Evolutionary conservation across 2,888 invertebrate genomes (phyloP).

Genomic region (Pachymerium ferrugineum): DNA sequence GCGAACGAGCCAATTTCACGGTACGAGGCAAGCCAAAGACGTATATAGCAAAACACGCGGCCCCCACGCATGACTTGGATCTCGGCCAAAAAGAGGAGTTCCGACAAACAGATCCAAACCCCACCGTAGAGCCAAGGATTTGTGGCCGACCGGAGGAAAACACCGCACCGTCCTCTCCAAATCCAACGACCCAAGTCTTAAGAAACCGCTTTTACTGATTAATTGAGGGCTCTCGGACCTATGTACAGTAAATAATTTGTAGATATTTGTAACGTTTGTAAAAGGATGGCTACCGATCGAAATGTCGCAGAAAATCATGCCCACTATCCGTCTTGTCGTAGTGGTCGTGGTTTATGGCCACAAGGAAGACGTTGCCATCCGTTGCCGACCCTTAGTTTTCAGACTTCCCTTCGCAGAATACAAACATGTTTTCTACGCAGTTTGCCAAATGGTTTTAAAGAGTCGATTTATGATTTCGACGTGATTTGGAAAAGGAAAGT

Average conservation of each 20-base stretch:
- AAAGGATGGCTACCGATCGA: not conserved
- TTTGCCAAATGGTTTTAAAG: slow-evolving; percentile 21
- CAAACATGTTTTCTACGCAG: slow-evolving; percentile 21
- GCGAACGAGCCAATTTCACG: not conserved
- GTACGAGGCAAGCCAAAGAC: not conserved
- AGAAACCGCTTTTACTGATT: not conserved
- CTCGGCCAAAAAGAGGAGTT: not conserved
- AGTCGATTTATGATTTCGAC: slow-evolving; percentile 9
- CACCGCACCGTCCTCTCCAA: slow-evolving; percentile 7
- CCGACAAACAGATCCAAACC: not conserved
- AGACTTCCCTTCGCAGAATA: slow-evolving; percentile 3
- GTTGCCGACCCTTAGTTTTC: not conserved
- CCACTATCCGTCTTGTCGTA: not conserved
- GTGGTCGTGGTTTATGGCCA: slow-evolving; percentile 10
- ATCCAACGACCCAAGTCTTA: not conserved
- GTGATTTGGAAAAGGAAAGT: not conserved
- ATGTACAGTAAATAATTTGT: not conserved
- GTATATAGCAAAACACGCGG: not conserved
- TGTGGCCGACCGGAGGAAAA: slow-evolving; percentile 4
- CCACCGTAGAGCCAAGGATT: slow-evolving; percentile 1
- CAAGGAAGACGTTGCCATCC: slow-evolving; percentile 7
- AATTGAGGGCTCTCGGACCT: not conserved
- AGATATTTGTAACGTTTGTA: slow-evolving; percentile 5
- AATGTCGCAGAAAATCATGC: slow-evolving; percentile 3
- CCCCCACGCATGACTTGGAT: not conserved